Evolutionary conservation across 2,113 vertebrate species (phyloP), one percentile per base, ranked within the genome.

Genomic region (Phylloscopus whistleri): DNA sequence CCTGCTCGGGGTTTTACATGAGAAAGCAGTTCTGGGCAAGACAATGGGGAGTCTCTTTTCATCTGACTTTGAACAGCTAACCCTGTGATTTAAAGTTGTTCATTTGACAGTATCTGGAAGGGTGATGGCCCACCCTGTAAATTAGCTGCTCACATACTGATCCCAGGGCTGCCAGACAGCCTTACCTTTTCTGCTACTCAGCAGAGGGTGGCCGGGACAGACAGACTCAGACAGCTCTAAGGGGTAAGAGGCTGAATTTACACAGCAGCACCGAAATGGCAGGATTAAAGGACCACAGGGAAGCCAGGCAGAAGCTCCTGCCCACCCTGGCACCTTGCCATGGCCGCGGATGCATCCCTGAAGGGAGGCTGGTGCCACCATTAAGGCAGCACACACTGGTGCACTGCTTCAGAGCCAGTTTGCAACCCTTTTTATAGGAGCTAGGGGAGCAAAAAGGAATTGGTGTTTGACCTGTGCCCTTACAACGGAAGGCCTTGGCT

Each of bases 51-150:
- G 30, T 64, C 85, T 55, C 84, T 79, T 90, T 93, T 95, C 90
- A 87, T 91, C 87, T 62, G 56, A 86, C 92, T 95, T 89, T 68
- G 66, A 95, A 53, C 79, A 87, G 88, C 90, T 72, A 90, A 84
- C 92, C 55, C 69, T 48, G 59, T n/a, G 76, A 90, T 93, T 91
- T 88, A 18, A 93, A 87, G 89, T 37, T 96, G 95, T 52, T 93
- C 95, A 87, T 94, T 82, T 96, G 92, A 84, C 73, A 64, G 89
- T 41, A 88, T 59, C 68, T 77, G 66, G 88, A 81, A 68, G 67
- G 63, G 62, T 30, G 92, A 53, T 13, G 86, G 79, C 86, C 90
- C 89, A 88, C 93, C 86, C 89, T 75, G 84, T 69, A 77, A 94
- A 95, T 95, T 82, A 96, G 88, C 58, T 30, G 51, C 81, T 91